Percentiles rank a stretch among this genome's conserved stretches.
These are phyloP conservation scores for Cercopithecus mona DNA, from an alignment of 2,113 vertebrate species.

Conservation along the genomic window DNA sequence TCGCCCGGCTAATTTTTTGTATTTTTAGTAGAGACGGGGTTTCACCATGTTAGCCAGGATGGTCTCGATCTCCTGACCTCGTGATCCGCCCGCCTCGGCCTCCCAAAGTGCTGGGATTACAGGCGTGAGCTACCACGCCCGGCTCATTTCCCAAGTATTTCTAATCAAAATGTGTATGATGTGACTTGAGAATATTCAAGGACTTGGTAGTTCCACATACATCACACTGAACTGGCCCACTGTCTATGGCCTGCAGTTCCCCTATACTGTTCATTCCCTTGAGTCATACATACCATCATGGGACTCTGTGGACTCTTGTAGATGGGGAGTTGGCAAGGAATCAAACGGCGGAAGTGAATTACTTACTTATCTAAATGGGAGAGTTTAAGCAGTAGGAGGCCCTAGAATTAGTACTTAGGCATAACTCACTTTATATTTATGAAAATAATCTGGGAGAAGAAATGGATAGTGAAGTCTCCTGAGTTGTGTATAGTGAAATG, in stretches of 20 bases:
- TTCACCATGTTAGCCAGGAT: no score
- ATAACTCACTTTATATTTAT: neutral
- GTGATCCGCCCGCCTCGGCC: rapidly evolving
- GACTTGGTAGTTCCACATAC: no score
- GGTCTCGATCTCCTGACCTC: no score
- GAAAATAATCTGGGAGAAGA: neutral
- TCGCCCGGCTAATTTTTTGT: no score
- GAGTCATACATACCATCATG: neutral
- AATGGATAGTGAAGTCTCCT: neutral
- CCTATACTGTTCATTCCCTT: neutral
- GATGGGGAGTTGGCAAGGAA: neutral
- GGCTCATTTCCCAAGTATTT: neutral
- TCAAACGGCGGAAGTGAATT: neutral
- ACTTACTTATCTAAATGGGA: neutral
- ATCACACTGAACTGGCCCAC: neutral
- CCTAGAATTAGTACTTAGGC: neutral
- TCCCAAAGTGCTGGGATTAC: no score
- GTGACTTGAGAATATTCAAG: neutral
- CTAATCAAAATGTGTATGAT: neutral
- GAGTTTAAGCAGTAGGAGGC: neutral
- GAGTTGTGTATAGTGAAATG: neutral
- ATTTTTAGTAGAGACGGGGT: no score
- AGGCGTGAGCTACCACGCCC: no score
- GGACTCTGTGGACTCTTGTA: neutral
- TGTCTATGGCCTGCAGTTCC: neutral